These are phyloP conservation scores for Gymnothorax javanicus DNA, from an alignment of 2,797 vertebrate species.

Conservation along the genomic window DNA sequence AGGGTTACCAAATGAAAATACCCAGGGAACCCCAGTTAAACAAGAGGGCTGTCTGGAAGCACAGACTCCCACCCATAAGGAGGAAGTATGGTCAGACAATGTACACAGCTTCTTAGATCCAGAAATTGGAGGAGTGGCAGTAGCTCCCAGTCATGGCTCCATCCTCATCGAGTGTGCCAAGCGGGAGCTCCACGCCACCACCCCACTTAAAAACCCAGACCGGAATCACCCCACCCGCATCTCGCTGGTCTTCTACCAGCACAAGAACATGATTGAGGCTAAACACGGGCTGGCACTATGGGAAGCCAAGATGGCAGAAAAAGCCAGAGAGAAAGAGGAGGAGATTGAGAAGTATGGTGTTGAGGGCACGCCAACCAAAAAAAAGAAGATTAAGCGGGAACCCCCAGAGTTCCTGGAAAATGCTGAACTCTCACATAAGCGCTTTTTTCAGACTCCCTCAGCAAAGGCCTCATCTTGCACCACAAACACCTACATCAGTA, in stretches of 20 bases:
- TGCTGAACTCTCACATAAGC: slow-evolving; percentile 82
- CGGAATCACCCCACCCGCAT: slow-evolving; percentile 91
- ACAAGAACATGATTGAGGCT: slow-evolving; percentile 97
- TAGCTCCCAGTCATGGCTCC: slow-evolving; percentile 94
- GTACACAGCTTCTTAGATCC: slow-evolving; percentile 97
- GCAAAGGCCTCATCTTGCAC: slow-evolving; percentile 86
- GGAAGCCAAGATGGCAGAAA: slow-evolving; percentile 98
- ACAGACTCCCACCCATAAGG: slow-evolving; percentile 68
- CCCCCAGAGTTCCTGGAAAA: slow-evolving; percentile 77
- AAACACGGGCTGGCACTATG: slow-evolving; percentile 93
- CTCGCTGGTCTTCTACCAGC: slow-evolving; percentile 98
- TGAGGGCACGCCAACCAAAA: slow-evolving; percentile 86
- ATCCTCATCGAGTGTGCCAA: slow-evolving; percentile 98
- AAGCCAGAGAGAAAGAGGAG: slow-evolving; percentile 94
- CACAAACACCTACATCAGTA: slow-evolving; percentile 90
- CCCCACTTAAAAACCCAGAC: slow-evolving; percentile 90
- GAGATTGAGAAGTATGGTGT: slow-evolving; percentile 87
- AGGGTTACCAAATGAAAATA: slow-evolving; percentile 66
- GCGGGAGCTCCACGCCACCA: slow-evolving; percentile 95
- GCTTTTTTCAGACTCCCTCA: slow-evolving; percentile 86
- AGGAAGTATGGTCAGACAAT: slow-evolving; percentile 95
- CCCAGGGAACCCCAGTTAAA: slow-evolving; percentile 68
- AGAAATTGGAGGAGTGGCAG: slow-evolving; percentile 93
- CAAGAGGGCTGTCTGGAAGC: slow-evolving; percentile 57
- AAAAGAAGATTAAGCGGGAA: slow-evolving; percentile 89